Conservation (phyloP, 2,888 invertebrate genomes). For the Stenchaetothrips biformis region DNA sequence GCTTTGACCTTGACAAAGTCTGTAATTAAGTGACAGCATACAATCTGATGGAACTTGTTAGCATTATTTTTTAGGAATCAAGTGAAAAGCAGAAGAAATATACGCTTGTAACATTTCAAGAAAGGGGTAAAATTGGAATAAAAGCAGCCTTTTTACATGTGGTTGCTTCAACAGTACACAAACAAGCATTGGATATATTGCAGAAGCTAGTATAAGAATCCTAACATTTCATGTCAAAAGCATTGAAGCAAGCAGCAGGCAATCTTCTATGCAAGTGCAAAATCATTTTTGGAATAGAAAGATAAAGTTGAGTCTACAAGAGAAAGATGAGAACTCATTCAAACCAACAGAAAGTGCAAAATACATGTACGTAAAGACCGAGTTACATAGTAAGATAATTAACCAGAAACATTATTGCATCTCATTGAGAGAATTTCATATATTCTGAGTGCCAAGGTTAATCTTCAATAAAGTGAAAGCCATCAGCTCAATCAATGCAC, state of each 20-base stretch:
- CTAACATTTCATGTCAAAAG: constrained; percentile 34
- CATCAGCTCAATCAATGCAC: not conserved
- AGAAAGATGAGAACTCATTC: no score
- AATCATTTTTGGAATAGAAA: not conserved
- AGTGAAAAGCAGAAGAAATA: constrained; percentile 2
- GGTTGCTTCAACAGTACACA: no score
- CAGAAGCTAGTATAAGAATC: not conserved
- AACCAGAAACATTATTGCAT: no score
- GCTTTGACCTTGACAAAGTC: no score
- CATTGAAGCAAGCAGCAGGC: constrained; percentile 34
- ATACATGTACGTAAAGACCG: no score
- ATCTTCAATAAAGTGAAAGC: not conserved
- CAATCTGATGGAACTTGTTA: no score
- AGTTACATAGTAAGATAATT: no score
- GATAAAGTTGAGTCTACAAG: not conserved
- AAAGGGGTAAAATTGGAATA: no score
- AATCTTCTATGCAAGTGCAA: not conserved
- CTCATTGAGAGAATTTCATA: no score
- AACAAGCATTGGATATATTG: not conserved
- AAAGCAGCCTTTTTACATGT: no score
- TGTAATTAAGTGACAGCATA: no score
- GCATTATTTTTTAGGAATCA: not conserved
- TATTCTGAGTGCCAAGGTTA: not conserved
- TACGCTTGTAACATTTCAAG: not conserved
- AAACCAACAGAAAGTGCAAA: no score